Percentiles rank a stretch among this genome's conserved stretches.
Evolutionary conservation across 2,888 invertebrate genomes (phyloP).

Genomic region (Noctua janthe): DNA sequence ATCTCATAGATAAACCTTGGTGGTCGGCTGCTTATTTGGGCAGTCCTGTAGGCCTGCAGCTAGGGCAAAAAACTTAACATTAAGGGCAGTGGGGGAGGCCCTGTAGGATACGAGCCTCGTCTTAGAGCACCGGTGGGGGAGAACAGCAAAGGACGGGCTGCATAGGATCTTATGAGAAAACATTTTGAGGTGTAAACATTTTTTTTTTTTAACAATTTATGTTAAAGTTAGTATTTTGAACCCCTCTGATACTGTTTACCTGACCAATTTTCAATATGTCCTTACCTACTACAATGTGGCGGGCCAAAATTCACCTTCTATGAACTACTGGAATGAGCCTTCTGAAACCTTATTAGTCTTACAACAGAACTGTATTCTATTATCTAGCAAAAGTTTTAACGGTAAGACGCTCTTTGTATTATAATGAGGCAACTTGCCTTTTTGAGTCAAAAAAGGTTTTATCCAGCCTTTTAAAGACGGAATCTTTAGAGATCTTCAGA

Average conservation of each 20-base stretch:
- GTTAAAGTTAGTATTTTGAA: no score
- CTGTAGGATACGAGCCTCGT: background rate
- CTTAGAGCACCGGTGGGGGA: background rate
- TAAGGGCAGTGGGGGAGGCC: no score
- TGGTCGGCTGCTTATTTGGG: no score
- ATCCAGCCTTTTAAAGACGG: background rate
- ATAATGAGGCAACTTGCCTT: background rate
- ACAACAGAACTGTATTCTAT: background rate
- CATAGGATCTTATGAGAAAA: slow-evolving; percentile 43
- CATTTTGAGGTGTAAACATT: no score
- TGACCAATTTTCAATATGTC: no score
- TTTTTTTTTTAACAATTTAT: no score
- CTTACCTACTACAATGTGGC: no score
- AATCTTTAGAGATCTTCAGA: no score
- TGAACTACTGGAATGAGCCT: background rate
- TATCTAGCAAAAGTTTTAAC: background rate
- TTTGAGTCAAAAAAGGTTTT: background rate
- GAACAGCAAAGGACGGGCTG: background rate
- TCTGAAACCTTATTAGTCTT: background rate
- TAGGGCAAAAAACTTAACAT: background rate
- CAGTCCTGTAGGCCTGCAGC: no score
- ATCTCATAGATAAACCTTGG: background rate
- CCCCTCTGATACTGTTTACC: no score
- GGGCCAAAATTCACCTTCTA: slow-evolving; percentile 29
- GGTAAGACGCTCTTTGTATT: background rate